A percentile compares a stretch with the other conserved stretches of the same genome.
Evolutionary conservation across 2,113 vertebrate genomes (phyloP).

Genomic region (Pitta sordida): DNA sequence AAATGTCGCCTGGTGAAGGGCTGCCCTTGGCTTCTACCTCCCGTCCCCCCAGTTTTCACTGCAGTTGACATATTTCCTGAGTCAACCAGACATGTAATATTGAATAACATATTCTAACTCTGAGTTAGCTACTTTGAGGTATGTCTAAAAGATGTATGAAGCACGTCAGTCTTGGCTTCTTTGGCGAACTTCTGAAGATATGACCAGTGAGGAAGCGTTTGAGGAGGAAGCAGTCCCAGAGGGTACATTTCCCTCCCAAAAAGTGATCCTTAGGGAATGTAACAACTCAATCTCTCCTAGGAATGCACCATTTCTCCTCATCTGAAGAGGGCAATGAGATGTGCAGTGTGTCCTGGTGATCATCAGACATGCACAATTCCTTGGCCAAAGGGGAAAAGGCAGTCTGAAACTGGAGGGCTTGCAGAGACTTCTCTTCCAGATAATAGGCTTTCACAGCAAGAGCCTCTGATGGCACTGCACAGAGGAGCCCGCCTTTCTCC

Average conservation of each 20-base stretch:
- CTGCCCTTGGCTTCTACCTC: neutral
- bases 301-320: neutral
- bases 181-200: neutral
- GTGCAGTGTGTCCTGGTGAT: neutral
- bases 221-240: neutral
- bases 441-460: neutral
- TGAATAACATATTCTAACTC: neutral
- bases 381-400: neutral
- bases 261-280: neutral
- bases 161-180: neutral
- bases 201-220: neutral
- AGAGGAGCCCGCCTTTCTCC: neutral
- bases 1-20: neutral
- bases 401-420: neutral
- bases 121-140: slow-evolving; percentile 20
- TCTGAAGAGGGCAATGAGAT: neutral
- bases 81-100: neutral
- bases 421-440: neutral
- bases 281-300: neutral
- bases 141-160: slow-evolving; percentile 31
- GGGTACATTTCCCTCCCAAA: neutral
- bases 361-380: neutral
- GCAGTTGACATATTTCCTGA: slow-evolving; percentile 28
- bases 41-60: neutral
- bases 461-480: neutral